These are phyloP conservation scores for Argyresthia goedartella DNA, from an alignment of 2,888 invertebrate genomes.

Conservation along the genomic window DNA sequence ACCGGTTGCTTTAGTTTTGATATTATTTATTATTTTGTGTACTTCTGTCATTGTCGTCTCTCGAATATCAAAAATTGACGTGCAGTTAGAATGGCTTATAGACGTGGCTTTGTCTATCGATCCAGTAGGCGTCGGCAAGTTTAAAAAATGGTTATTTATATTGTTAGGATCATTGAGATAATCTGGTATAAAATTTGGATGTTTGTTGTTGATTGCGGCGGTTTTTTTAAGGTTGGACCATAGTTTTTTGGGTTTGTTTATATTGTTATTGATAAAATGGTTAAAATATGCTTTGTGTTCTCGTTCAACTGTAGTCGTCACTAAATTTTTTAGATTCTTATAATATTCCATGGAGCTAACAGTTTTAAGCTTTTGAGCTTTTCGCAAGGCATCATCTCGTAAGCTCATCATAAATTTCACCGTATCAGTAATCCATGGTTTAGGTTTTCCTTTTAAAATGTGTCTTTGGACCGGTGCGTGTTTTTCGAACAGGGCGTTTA, in stretches of 20 bases:
- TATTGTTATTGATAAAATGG: slow-evolving; percentile 11
- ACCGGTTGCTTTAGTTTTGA: slow-evolving; percentile 10
- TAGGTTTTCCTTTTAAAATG: background rate
- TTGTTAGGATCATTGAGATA: slow-evolving; percentile 1
- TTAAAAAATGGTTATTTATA: slow-evolving; percentile 4
- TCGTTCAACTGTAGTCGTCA: slow-evolving; percentile 6
- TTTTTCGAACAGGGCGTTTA: background rate
- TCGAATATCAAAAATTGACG: background rate
- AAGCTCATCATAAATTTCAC: background rate
- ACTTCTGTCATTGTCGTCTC: slow-evolving; percentile 2
- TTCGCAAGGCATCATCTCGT: background rate
- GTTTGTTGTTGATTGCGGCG: background rate
- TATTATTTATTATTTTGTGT: slow-evolving; percentile 8
- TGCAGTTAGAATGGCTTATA: background rate
- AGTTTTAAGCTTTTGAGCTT: background rate
- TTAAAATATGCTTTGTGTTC: slow-evolving; percentile 13
- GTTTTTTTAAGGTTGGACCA: slow-evolving; percentile 7
- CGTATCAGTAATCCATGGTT: background rate
- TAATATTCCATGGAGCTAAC: background rate
- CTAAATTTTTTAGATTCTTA: slow-evolving; percentile 9
- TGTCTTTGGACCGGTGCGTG: background rate
- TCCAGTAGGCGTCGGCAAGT: background rate
- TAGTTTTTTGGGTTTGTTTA: slow-evolving; percentile 6
- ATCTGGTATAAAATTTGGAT: background rate
- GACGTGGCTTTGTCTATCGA: background rate